phyloP scores from a whole-genome alignment of 2,797 vertebrate species.

The Mormyrus proboscirostris region DNA sequence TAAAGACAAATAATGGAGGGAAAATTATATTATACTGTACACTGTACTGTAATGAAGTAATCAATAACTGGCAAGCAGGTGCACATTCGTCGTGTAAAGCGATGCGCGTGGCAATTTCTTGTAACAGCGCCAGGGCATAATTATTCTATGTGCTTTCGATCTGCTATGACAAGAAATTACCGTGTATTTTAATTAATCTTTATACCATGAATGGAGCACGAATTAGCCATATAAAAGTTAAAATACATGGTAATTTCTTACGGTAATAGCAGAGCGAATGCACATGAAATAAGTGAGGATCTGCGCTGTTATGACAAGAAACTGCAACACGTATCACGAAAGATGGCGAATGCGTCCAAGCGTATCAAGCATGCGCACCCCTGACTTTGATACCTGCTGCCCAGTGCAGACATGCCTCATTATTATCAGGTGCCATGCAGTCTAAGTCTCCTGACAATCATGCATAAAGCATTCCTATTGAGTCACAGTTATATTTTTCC shows the following conservation, averaged over 20 bases:
- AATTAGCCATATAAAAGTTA: neutral
- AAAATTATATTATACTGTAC: neutral
- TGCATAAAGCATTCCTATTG: neutral
- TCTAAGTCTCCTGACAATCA: neutral
- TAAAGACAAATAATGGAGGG: neutral
- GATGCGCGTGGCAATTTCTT: neutral
- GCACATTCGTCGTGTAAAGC: neutral
- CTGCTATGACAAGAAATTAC: neutral
- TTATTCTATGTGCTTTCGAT: neutral
- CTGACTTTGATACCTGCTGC: neutral
- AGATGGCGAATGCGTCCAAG: neutral
- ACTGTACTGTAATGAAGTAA: neutral
- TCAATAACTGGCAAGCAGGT: neutral
- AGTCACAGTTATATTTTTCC: neutral
- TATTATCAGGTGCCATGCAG: neutral
- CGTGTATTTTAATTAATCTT: neutral
- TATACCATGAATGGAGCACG: neutral
- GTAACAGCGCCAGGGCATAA: neutral
- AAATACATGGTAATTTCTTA: neutral
- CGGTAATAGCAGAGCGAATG: neutral
- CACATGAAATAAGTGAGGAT: neutral
- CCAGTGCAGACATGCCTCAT: neutral
- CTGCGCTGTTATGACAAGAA: neutral
- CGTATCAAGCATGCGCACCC: neutral
- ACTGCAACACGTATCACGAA: neutral